Conservation (phyloP, 64 coral and sea anemone genomes). For the Montipora capricornis region DNA sequence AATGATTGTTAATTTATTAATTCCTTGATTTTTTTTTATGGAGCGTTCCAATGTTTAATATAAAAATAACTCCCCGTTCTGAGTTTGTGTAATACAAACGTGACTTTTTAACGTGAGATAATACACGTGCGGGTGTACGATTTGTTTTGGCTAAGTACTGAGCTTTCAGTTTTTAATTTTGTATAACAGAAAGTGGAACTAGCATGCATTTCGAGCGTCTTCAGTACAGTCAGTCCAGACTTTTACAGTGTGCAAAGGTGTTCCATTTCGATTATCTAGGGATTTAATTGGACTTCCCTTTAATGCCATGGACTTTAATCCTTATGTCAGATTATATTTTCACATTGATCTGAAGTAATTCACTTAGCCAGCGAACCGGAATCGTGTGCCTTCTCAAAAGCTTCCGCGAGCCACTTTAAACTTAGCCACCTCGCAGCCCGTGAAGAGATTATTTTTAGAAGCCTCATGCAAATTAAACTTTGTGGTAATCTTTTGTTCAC, state of each 20-base stretch:
- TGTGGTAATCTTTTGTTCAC: not conserved
- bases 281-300: conserved; percentile 7
- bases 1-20: too few species aligned
- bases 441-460: not conserved
- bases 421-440: not conserved
- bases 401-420: not conserved
- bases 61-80: too few species aligned
- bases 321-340: not conserved
- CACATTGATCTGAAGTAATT: not conserved
- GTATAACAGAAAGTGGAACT: not conserved
- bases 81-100: not conserved
- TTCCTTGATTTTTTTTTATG: too few species aligned
- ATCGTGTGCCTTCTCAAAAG: too few species aligned
- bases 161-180: not conserved
- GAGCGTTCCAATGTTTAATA: too few species aligned
- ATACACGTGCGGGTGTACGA: not conserved
- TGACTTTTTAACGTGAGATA: not conserved
- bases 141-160: not conserved
- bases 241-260: too few species aligned
- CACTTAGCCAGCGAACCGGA: not conserved
- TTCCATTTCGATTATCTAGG: not conserved
- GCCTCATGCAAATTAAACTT: not conserved
- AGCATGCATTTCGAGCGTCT: not conserved
- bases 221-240: too few species aligned
- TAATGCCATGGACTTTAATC: conserved; percentile 17